Evolutionary conservation across 2,113 vertebrate species (phyloP), one percentile per base, ranked within the genome.

Genomic region (Gobiocypris rarus): DNA sequence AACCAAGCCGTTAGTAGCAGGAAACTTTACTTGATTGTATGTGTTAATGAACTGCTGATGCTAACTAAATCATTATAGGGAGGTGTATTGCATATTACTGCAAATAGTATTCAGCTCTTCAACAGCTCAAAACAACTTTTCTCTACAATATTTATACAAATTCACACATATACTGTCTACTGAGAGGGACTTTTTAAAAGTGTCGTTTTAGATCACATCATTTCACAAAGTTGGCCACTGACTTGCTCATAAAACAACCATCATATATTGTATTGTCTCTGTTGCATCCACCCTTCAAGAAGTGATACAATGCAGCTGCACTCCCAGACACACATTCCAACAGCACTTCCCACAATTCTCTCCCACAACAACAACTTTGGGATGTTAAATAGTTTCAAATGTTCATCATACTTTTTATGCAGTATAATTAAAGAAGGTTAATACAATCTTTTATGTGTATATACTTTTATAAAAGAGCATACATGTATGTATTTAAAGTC

Each of bases 1-100:
- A 93, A 93, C 78, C 83, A 78, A 92, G 93, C 90, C 75, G 88
- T 93, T 93, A 87, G 70, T 85, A 31, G 26, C n/a, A 77, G 59
- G 19, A n/a, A 48, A 34, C 14, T 45, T 65, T 67, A 78, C 38
- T 50, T 59, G 65, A 71, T 15, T 17, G 24, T 34, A 54, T 43
- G 48, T 69, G 15, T 26, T 14, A 74, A 31, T 48, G n/a, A 48
- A 59, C 19, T 74, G 71, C 41, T 81, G 6, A 48, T 65, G 56
- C 48, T 24, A 31, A 69, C 45, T 38, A 19, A 50, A 31, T 50
- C 48, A 31, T 80, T 50, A 50, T 19, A 65, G 59, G 9, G 5
- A 54, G 61, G 4, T 14, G 5, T 79, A 38, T 24, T 61, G 24
- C 48, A 41, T 41, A 9, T 4, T 34, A 56, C 13, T 34, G 8